Conservation (phyloP, 2,888 invertebrate genomes). For the Elegia similella region DNA sequence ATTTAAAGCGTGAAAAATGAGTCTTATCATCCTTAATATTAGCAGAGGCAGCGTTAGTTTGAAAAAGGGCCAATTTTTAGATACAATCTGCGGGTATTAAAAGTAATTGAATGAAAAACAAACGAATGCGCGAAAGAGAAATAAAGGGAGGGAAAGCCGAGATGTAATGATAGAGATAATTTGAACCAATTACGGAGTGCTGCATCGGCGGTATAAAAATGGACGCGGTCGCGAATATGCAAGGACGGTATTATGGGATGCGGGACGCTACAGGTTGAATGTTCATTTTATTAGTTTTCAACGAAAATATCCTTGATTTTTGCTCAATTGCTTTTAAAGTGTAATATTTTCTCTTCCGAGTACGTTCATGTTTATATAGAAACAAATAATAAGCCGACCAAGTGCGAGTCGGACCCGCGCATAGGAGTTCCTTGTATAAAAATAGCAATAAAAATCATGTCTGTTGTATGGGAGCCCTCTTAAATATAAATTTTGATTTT, state of each 20-base stretch:
- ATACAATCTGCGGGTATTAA: conserved; percentile 59
- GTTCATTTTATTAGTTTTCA: conserved; percentile 30
- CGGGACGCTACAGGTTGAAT: conserved; percentile 40
- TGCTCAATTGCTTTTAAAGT: neutral
- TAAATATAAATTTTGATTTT: no score
- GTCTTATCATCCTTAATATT: conserved; percentile 46
- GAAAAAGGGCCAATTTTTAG: conserved; percentile 44
- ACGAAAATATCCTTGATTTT: neutral
- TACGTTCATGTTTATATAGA: no score
- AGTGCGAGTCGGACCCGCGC: no score
- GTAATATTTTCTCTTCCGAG: no score
- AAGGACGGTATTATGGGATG: conserved; percentile 57
- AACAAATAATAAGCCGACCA: no score
- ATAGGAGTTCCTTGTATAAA: no score
- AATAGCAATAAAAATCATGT: no score
- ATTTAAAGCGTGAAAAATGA: conserved; percentile 41
- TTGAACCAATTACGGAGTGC: conserved; percentile 79
- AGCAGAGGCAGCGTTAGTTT: conserved; percentile 21
- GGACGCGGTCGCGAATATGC: conserved; percentile 68
- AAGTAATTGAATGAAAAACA: conserved; percentile 78
- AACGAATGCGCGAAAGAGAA: conserved; percentile 67
- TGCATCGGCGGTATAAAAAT: conserved; percentile 75
- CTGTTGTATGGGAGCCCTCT: no score
- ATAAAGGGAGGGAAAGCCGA: conserved; percentile 69
- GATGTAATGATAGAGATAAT: conserved; percentile 80